Conservation (phyloP, 2,888 invertebrate genomes). For the Ectropis crepuscularia region DNA sequence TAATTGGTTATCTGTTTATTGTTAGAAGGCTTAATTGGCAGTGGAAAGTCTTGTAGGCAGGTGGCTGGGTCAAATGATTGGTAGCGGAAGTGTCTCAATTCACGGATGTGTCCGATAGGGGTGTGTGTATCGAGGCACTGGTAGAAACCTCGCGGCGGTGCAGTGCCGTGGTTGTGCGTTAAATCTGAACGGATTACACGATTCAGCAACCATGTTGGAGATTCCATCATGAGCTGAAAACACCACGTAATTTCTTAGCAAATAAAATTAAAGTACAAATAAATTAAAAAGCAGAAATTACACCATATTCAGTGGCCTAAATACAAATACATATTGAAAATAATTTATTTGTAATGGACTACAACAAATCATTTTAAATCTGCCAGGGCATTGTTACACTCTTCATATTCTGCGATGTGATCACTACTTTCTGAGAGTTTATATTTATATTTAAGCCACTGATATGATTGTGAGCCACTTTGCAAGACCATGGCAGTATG, state of each 20-base stretch:
- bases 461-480: too few relatives aligned
- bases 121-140: slow-evolving; percentile 78
- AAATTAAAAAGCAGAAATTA: too few relatives aligned
- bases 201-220: slow-evolving; percentile 71
- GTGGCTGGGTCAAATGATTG: slow-evolving; percentile 75
- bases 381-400: too few relatives aligned
- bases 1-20: slow-evolving; percentile 46
- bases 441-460: too few relatives aligned
- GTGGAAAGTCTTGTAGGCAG: slow-evolving; percentile 65
- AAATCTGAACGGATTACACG: slow-evolving; percentile 76
- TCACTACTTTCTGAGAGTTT: too few relatives aligned
- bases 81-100: slow-evolving; percentile 67
- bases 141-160: slow-evolving; percentile 74
- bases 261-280: too few relatives aligned
- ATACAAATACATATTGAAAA: too few relatives aligned
- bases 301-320: too few relatives aligned
- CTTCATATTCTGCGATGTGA: too few relatives aligned
- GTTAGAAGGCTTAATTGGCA: slow-evolving; percentile 46
- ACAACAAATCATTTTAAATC: too few relatives aligned
- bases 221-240: slow-evolving; percentile 68
- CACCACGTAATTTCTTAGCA: background rate
- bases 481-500: too few relatives aligned
- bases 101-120: slow-evolving; percentile 74
- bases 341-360: too few relatives aligned
- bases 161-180: slow-evolving; percentile 75